phyloP scores from a whole-genome alignment of 2,888 invertebrate species.

The Chirona hameri region DNA sequence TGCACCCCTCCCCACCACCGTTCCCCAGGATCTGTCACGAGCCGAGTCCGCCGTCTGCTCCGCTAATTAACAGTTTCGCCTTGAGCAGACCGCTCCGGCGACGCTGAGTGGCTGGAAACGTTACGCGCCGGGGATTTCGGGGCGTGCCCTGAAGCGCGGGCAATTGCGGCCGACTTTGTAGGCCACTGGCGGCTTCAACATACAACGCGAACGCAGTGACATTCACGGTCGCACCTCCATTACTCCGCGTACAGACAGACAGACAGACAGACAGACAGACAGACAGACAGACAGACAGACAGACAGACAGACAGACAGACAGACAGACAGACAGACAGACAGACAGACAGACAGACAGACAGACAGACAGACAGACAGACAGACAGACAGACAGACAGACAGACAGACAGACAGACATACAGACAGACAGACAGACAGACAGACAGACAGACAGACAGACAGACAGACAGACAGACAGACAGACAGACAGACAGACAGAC shows the following conservation, averaged over 20 bases:
- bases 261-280: background rate
- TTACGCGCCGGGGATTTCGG: too few relatives aligned
- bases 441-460: slow-evolving; percentile 1
- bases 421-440: background rate
- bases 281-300: background rate
- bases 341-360: background rate
- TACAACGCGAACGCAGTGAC: too few relatives aligned
- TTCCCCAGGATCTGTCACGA: too few relatives aligned
- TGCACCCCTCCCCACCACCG: too few relatives aligned
- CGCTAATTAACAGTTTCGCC: too few relatives aligned
- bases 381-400: background rate
- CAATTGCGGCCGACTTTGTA: too few relatives aligned
- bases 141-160: too few relatives aligned
- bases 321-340: background rate
- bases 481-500: slow-evolving; percentile 1
- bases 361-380: background rate
- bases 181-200: too few relatives aligned
- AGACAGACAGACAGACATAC: background rate
- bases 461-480: background rate
- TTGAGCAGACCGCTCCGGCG: too few relatives aligned
- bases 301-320: background rate
- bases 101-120: too few relatives aligned
- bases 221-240: too few relatives aligned
- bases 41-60: too few relatives aligned
- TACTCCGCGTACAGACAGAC: background rate